Base-by-base conservation (phyloP, 2,113 vertebrate species). In the Scolopax mira region DNA sequence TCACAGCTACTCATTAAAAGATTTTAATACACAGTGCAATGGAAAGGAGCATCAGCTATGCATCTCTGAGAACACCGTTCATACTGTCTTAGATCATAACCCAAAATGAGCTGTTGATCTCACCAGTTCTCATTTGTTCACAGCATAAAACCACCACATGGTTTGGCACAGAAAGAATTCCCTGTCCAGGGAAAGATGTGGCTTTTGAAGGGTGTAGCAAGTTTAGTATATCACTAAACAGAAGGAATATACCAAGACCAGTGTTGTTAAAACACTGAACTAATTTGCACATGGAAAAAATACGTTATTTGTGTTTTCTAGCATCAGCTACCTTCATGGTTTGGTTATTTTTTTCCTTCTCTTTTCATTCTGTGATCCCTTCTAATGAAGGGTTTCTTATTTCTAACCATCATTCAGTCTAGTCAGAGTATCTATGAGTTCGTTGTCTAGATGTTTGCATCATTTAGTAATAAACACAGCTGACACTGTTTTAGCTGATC, bases 391-490 rank as follows among this genome's bases (percentile, higher is more conserved):
- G n/a, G 71, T 80, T 94, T 91, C 52, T 30, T 70, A 48, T 85
- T 96, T 92, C 92, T 62, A 60, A 37, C 30, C 27, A 93, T 12
- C 89, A 71, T 69, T 96, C 73, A 90, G 71, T 91, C 49, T 93
- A 66, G 88, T 87, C 65, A 77, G 75, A 89, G 9, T 93, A 93
- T 97, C 95, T 96, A 62, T 90, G 69, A 77, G 55, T 55, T 70
- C 11, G 2, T 84, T 96, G 91, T 90, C 90, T 95, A 87, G 46
- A 84, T 70, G 52, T 55, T 89, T 94, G 44, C 74, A 93, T 55
- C 77, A 85, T 94, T 97, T 95, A 88, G 85, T 95, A 88, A 91
- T 94, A 96, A 97, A 88, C 88, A 95, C 66, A 96, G 83, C 86
- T 85, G 91, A 96, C 58, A 90, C 41, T 75, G n/a, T 90, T 96